Evolutionary conservation across 2,113 vertebrate genomes (phyloP).

Genomic region (Tragelaphus scriptus): DNA sequence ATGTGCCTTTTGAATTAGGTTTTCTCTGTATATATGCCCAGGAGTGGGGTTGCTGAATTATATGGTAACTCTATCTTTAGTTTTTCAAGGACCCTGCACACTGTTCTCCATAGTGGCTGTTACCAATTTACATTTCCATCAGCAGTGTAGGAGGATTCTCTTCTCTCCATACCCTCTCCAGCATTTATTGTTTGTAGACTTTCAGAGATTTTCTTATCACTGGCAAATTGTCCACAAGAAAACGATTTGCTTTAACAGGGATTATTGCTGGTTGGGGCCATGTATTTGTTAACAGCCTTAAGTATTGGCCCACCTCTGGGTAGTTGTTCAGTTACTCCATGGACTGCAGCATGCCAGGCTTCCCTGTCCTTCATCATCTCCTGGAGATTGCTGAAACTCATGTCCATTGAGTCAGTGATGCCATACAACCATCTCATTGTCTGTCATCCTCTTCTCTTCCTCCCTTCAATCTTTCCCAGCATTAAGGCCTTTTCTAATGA

Average conservation of each 20-base stretch:
- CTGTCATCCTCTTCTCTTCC: not conserved
- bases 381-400: not conserved
- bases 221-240: not conserved
- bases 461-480: not conserved
- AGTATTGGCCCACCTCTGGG: not conserved
- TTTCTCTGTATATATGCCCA: not conserved
- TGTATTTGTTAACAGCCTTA: not conserved
- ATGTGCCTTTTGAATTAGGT: not conserved
- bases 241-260: not conserved
- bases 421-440: not conserved
- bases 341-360: not conserved
- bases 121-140: not conserved
- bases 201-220: not conserved
- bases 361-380: not conserved
- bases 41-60: not conserved
- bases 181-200: not conserved
- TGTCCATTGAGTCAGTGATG: not conserved
- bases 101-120: not conserved
- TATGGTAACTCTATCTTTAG: not conserved
- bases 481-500: not conserved
- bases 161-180: not conserved
- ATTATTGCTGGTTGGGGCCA: not conserved
- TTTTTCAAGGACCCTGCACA: not conserved
- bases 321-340: not conserved
- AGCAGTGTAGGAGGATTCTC: not conserved